Evolutionary conservation across 2,113 vertebrate genomes (phyloP).

Genomic region (Chitala chitala): DNA sequence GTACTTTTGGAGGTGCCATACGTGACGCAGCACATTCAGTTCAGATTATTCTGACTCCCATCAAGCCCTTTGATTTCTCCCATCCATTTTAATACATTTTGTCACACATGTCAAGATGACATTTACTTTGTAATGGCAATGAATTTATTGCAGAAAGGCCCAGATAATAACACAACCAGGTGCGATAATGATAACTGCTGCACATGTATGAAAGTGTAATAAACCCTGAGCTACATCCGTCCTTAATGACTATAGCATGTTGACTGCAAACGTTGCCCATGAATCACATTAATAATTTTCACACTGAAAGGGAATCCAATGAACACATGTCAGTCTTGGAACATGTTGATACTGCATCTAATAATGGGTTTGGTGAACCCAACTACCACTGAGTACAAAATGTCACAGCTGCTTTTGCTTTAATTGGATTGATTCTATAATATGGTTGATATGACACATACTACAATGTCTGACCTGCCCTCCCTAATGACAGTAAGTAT

Average conservation of each 20-base stretch:
- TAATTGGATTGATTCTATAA: no score
- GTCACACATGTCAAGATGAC: conserved; percentile 18
- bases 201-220: neutral
- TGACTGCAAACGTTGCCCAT: neutral
- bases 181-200: conserved; percentile 1
- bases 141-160: conserved; percentile 6
- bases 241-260: neutral
- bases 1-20: neutral
- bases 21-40: neutral
- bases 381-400: no score
- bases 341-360: no score
- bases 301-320: no score
- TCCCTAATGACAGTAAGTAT: no score
- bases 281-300: no score
- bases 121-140: conserved; percentile 18
- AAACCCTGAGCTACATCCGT: neutral
- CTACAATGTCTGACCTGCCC: neutral
- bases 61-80: neutral
- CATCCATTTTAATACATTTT: neutral
- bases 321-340: no score
- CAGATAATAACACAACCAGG: neutral
- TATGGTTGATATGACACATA: neutral
- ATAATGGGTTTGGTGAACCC: no score
- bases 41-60: neutral
- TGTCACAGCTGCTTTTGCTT: no score